A percentile compares a stretch with the other conserved stretches of the same genome.
These are phyloP conservation scores for Cirrhinus molitorella DNA, from an alignment of 2,797 vertebrate species.

Conservation along the genomic window DNA sequence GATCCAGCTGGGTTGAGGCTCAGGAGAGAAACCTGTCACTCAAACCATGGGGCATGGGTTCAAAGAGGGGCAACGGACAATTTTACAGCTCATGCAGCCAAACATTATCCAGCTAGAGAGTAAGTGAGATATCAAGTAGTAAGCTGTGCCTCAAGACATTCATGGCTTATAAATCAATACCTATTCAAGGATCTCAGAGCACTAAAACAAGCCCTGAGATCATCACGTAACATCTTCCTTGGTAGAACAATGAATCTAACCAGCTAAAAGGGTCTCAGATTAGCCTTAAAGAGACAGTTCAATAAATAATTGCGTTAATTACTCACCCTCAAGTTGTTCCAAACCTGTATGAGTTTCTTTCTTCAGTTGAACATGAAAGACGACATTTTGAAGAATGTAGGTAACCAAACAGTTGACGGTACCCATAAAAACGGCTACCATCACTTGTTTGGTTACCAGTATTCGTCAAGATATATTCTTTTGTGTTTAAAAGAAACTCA, in stretches of 20 bases:
- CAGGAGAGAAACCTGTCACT: slow-evolving; percentile 3
- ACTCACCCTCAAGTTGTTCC: not conserved
- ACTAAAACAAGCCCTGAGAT: slow-evolving; percentile 7
- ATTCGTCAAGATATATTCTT: not conserved
- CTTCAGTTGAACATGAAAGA: not conserved
- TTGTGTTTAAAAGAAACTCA: not conserved
- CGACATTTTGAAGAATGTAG: not conserved
- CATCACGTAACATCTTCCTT: not conserved
- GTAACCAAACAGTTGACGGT: not conserved
- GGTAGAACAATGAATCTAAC: not conserved
- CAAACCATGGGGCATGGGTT: not conserved
- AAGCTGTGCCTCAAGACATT: slow-evolving; percentile 3
- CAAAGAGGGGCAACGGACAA: not conserved
- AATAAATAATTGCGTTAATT: not conserved
- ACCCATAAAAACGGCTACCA: not conserved
- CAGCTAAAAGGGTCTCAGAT: not conserved
- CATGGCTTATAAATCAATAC: slow-evolving; percentile 5
- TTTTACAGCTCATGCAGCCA: not conserved
- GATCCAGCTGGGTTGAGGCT: slow-evolving; percentile 35
- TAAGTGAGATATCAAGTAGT: not conserved
- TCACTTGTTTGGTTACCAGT: not conserved
- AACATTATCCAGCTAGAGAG: not conserved
- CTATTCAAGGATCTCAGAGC: not conserved
- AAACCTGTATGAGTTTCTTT: not conserved
- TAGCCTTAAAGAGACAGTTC: not conserved